Evolutionary conservation across 2,888 invertebrate genomes (phyloP).

Genomic region (Cryptocephalus moraei): DNA sequence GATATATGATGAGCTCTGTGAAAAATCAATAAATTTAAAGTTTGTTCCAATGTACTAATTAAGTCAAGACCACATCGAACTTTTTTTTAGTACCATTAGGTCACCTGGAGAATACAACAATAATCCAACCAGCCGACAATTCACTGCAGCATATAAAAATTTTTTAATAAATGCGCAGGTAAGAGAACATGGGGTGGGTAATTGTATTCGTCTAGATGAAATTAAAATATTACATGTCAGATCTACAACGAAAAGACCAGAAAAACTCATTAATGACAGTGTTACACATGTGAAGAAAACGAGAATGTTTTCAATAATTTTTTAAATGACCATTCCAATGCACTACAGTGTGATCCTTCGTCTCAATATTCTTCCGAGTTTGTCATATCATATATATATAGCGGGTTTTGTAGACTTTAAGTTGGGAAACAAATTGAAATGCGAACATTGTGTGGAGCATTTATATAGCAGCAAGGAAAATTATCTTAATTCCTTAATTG

Average conservation of each 20-base stretch:
- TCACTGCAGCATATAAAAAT: slow-evolving; percentile 9
- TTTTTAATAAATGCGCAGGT: slow-evolving; percentile 8
- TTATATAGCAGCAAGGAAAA: too few relatives aligned
- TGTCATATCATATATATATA: neutral
- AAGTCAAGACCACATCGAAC: slow-evolving; percentile 11
- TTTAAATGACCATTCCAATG: neutral
- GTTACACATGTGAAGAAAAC: neutral
- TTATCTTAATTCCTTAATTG: neutral
- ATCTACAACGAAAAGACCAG: neutral
- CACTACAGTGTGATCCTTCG: neutral
- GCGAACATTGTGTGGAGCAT: neutral
- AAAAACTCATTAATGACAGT: neutral
- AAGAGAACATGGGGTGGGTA: slow-evolving; percentile 1
- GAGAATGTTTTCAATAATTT: neutral
- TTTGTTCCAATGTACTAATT: slow-evolving; percentile 8
- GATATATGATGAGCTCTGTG: neutral
- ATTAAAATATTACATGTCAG: neutral
- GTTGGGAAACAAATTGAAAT: neutral
- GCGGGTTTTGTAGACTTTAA: neutral
- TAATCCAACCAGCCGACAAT: slow-evolving; percentile 10
- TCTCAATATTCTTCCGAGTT: neutral
- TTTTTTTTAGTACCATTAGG: slow-evolving; percentile 10
- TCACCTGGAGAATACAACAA: slow-evolving; percentile 9
- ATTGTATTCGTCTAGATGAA: neutral
- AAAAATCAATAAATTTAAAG: neutral